These are phyloP conservation scores for Aphelinus atriplicis DNA, from an alignment of 1,140 invertebrate species.

Conservation along the genomic window DNA sequence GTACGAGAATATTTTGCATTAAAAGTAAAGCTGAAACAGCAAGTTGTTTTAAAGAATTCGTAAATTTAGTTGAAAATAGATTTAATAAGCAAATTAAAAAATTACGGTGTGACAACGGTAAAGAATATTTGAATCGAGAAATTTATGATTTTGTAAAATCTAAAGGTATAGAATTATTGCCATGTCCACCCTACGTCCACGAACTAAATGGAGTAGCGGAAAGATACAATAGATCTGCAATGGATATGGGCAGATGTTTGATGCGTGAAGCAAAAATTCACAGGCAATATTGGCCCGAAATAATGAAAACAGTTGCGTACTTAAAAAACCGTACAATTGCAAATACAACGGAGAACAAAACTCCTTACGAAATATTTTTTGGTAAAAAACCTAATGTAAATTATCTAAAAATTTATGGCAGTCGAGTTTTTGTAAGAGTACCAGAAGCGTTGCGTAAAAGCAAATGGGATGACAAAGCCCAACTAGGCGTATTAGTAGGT, in stretches of 20 bases:
- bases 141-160: neutral
- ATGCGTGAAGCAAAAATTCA: slow-evolving; percentile 7
- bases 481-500: slow-evolving; percentile 10
- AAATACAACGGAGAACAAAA: slow-evolving; percentile 1
- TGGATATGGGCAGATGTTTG: slow-evolving; percentile 11
- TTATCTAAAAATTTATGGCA: slow-evolving; percentile 4
- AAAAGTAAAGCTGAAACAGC: slow-evolving; percentile 5
- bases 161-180: slow-evolving; percentile 23
- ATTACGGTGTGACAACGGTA: slow-evolving; percentile 10
- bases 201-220: slow-evolving; percentile 24
- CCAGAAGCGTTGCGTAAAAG: neutral
- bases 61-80: slow-evolving; percentile 7
- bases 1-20: neutral
- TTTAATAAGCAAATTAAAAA: slow-evolving; percentile 4
- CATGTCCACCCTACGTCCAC: slow-evolving; percentile 19
- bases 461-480: slow-evolving; percentile 6
- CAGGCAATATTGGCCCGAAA: slow-evolving; percentile 21
- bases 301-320: slow-evolving; percentile 10
- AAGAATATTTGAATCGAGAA: slow-evolving; percentile 9
- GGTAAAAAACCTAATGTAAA: slow-evolving; percentile 5
- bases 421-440: slow-evolving; percentile 7
- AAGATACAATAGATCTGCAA: slow-evolving; percentile 21
- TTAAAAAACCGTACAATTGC: slow-evolving; percentile 14
- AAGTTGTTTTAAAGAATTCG: neutral
- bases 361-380: slow-evolving; percentile 25